Evolutionary conservation across 2,113 vertebrate genomes (phyloP), one percentile per base, ranked within the genome.

Genomic region (Neofelis nebulosa): DNA sequence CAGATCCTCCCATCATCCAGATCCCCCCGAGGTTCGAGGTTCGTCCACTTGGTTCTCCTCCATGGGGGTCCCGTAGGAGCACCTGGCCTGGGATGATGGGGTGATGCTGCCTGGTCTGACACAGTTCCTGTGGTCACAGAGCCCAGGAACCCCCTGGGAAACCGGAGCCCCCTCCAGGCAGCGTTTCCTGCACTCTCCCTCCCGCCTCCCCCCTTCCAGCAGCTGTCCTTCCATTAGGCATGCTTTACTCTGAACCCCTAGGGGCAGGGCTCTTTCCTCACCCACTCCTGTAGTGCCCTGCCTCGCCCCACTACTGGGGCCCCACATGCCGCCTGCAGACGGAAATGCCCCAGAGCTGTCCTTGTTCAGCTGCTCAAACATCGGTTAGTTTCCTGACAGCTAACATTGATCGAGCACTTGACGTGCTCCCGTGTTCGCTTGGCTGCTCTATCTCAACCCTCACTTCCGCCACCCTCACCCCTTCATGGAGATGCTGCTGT

Each of bases 1-100:
- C 52, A 16, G 33, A 11, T 71, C 7, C 38, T 89, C 33, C 16
- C 9, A 25, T 36, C 16, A 7, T 48, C 45, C 69, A 31, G 27
- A 36, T 31, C 18, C 33, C 33, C n/a, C 4, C 0, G 0, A 52
- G 48, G 9, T 52, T 38, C 0, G 0, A 36, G 48, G 3, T 45
- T n/a, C 1, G 0, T 61, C 57, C 15, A 6, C 38, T 57, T 27
- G 66, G 82, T 29, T 29, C 2, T 1, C 5, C 38, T 52, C 45
- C 19, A 2, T 18, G 38, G 31, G 45, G 52, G 21, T 61, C 65
- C 48, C 23, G 4, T 25, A 19, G 45, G 52, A 50, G 33, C 27
- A 48, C 36, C 7, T 6, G 71, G 71, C 36, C 71, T 74, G 71
- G 68, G 71, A 27, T 74, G 71, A 25, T 74, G 23, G 36, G 71